phyloP scores from a whole-genome alignment of 2,797 vertebrate species.

The Ficedula albicollis region DNA sequence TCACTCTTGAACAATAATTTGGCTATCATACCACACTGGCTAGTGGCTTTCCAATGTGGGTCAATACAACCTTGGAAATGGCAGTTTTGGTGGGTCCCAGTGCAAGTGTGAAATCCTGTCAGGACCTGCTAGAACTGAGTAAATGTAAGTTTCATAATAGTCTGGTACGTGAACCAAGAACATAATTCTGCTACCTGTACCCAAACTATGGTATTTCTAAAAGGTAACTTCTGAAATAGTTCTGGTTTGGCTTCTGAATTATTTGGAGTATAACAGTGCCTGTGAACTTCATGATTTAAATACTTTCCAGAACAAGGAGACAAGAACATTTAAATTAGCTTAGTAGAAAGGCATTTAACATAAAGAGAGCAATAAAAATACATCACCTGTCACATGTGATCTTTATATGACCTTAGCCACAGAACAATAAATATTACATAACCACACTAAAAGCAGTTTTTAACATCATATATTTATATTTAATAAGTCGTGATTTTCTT shows the following conservation, averaged over 20 bases:
- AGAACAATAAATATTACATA: constrained; percentile 69
- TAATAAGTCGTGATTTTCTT: constrained; percentile 67
- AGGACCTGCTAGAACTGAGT: neutral
- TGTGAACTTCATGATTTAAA: constrained; percentile 55
- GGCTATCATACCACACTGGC: neutral
- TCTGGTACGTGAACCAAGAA: neutral
- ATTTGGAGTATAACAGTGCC: constrained; percentile 49
- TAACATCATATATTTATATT: constrained; percentile 70
- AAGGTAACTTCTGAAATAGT: constrained; percentile 31
- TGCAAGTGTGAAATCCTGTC: neutral
- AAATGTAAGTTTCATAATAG: neutral
- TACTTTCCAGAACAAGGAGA: constrained; percentile 55
- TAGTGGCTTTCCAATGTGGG: neutral
- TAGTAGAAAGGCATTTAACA: constrained; percentile 59
- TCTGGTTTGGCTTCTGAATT: constrained; percentile 46
- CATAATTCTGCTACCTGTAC: neutral
- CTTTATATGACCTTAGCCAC: constrained; percentile 67
- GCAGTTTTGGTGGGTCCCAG: constrained; percentile 31
- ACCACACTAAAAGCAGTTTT: constrained; percentile 67
- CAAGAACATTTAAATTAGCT: constrained; percentile 63
- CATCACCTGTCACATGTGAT: constrained; percentile 61
- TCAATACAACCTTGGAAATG: constrained; percentile 8
- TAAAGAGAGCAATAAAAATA: constrained; percentile 65
- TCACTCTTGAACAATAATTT: neutral
- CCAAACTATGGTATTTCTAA: neutral